phyloP scores from a whole-genome alignment of 2,888 invertebrate genomes.

The Parnassius orleans region DNA sequence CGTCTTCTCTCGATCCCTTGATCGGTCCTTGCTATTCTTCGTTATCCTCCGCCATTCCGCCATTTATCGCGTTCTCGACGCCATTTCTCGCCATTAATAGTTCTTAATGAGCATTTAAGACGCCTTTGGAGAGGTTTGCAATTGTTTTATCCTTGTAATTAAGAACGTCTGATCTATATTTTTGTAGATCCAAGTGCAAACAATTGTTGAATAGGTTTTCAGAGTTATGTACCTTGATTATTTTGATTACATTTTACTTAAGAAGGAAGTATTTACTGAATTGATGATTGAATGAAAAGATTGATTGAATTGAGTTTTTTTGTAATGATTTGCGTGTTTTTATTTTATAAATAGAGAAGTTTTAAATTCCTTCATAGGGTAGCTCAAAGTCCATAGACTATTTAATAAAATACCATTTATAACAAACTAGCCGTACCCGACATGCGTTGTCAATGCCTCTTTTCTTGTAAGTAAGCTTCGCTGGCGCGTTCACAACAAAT shows the following conservation, averaged over 20 bases:
- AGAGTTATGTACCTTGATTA: conserved; percentile 5
- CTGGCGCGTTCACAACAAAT: too few species aligned
- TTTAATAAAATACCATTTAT: too few species aligned
- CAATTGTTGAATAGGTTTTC: conserved; percentile 37
- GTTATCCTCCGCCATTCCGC: conserved; percentile 48
- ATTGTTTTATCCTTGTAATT: conserved; percentile 77
- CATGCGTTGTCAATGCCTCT: too few species aligned
- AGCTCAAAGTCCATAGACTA: too few species aligned
- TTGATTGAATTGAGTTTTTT: too few species aligned
- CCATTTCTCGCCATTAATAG: conserved; percentile 61
- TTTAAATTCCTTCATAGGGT: too few species aligned
- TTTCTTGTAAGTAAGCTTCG: too few species aligned
- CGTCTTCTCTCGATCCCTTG: conserved; percentile 28
- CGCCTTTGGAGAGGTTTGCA: conserved; percentile 54
- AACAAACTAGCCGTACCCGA: too few species aligned
- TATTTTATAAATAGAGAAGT: too few species aligned
- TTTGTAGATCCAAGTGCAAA: conserved; percentile 50
- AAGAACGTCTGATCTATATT: conserved; percentile 62
- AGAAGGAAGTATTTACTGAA: too few species aligned
- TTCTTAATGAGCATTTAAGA: conserved; percentile 72
- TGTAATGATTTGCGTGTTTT: too few species aligned
- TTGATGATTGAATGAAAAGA: too few species aligned
- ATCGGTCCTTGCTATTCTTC: conserved; percentile 36
- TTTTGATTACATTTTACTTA: neutral
- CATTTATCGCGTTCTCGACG: conserved; percentile 57